Conservation (phyloP, 2,888 invertebrate genomes). For the Melanargia galathea region DNA sequence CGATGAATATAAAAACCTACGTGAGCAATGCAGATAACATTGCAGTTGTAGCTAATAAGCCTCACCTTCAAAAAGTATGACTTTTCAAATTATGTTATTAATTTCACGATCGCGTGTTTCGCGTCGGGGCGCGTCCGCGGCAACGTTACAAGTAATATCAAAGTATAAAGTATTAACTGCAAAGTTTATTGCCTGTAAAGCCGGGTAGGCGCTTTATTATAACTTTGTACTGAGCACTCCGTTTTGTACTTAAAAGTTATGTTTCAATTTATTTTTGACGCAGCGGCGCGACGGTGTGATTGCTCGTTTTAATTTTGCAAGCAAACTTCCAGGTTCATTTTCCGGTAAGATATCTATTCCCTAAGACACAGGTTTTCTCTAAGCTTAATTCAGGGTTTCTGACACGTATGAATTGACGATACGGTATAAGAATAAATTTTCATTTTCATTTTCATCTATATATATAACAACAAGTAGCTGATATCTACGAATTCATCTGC, state of each 20-base stretch:
- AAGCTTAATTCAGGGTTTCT: too few species aligned
- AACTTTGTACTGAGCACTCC: conserved; percentile 23
- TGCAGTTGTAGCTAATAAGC: conserved; percentile 7
- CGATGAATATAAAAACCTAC: background rate
- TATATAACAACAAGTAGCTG: too few species aligned
- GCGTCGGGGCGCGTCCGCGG: conserved; percentile 9
- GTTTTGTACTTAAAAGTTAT: conserved; percentile 17
- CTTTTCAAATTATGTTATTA: conserved; percentile 23
- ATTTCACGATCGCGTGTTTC: conserved; percentile 22
- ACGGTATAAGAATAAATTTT: too few species aligned
- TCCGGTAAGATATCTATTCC: too few species aligned
- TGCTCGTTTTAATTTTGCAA: background rate
- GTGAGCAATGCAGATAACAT: conserved; percentile 15
- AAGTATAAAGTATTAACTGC: conserved; percentile 26
- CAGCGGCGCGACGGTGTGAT: background rate
- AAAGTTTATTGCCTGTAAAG: conserved; percentile 27
- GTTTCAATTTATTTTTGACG: conserved; percentile 10
- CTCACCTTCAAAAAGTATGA: conserved; percentile 15
- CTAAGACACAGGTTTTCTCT: too few species aligned
- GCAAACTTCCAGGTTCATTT: too few species aligned
- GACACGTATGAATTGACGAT: too few species aligned
- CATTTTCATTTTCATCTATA: too few species aligned
- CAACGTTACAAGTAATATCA: conserved; percentile 21
- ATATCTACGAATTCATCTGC: too few species aligned
- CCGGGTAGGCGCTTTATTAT: conserved; percentile 25